Evolutionary conservation across 2,113 vertebrate genomes (phyloP).

Genomic region (Parotia lawesii): DNA sequence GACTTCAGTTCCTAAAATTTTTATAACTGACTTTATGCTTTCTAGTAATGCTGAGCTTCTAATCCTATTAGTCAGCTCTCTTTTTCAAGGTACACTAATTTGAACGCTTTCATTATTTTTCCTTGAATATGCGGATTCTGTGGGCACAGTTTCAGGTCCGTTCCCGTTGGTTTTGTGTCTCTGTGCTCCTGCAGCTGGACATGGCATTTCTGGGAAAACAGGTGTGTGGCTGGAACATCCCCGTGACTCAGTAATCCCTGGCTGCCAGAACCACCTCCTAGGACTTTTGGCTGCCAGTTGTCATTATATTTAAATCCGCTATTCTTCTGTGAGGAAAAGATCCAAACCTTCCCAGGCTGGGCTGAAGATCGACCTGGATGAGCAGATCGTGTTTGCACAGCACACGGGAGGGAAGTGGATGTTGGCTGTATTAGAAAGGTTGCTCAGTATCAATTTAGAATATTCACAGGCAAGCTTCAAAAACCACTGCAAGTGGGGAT

Average conservation of each 20-base stretch:
- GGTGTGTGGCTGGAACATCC: neutral
- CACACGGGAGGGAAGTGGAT: neutral
- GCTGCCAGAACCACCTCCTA: neutral
- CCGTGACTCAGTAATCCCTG: neutral
- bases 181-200: neutral
- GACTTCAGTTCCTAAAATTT: neutral
- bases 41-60: slow-evolving; percentile 18
- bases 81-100: neutral
- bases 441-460: neutral
- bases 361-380: neutral
- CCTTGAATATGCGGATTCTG: neutral
- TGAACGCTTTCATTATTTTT: neutral
- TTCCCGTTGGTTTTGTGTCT: neutral
- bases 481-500: neutral
- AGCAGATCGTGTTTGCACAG: neutral
- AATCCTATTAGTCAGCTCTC: neutral
- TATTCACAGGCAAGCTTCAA: neutral
- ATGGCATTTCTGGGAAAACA: neutral
- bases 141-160: neutral
- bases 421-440: neutral
- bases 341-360: neutral
- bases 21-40: neutral
- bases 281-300: neutral
- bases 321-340: neutral
- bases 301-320: neutral